Conservation (phyloP, 2,888 invertebrate genomes). For the Amblyjoppa fuscipennis region DNA sequence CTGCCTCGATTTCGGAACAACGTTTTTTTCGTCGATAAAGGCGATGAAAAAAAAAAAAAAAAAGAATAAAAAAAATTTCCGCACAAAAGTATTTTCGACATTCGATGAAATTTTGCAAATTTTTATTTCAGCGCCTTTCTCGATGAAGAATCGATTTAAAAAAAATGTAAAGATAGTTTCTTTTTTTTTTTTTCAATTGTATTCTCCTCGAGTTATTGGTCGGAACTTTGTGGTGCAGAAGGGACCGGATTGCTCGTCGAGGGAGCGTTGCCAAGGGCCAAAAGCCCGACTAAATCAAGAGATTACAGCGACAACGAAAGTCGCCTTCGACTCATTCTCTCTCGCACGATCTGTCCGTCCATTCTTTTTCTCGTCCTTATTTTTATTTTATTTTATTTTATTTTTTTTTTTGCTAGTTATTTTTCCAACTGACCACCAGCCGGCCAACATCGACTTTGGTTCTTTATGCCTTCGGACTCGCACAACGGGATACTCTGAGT, state of each 20-base stretch:
- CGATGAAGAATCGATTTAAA: background rate
- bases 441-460: conserved; percentile 54
- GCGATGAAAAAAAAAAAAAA: too few relatives aligned
- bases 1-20: too few relatives aligned
- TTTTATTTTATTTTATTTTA: background rate
- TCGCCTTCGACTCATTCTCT: conserved; percentile 28
- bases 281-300: conserved; percentile 59
- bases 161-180: background rate
- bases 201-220: background rate
- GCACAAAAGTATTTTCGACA: too few relatives aligned
- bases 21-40: too few relatives aligned
- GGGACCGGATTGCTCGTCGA: background rate
- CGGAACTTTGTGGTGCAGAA: background rate
- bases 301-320: conserved; percentile 65
- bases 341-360: conserved; percentile 41
- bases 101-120: background rate
- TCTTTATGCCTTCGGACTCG: conserved; percentile 64
- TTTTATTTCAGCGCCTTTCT: background rate
- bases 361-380: background rate
- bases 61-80: too few relatives aligned
- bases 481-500: conserved; percentile 65
- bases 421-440: conserved; percentile 21
- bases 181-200: background rate
- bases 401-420: background rate
- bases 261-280: conserved; percentile 4